Evolutionary conservation across 2,888 invertebrate species (phyloP), one percentile per base, ranked within the genome.

Genomic region (Dioctria rufipes): DNA sequence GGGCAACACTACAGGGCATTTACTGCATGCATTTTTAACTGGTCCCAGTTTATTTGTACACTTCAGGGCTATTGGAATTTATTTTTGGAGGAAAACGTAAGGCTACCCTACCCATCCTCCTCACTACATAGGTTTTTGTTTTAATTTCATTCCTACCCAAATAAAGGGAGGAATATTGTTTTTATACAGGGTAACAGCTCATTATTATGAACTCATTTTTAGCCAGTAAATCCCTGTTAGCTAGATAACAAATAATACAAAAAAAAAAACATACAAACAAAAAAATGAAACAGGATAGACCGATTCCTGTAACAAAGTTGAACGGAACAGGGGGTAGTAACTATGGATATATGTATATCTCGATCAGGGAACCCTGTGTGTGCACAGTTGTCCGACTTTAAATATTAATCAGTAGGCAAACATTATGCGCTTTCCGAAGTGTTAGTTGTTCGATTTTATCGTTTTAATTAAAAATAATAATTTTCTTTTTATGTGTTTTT

Each of bases 401-500:
- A 69, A 69, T 69, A 49, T 69, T 69, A 69, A 69, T 69, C 69
- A 69, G 25, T 25, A 25, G 51, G 3, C 25, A 8, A 73, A 73
- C 60, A 58, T 42, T 60, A 58, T 73, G 60, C 13, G 73, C 40
- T 73, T 73, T 2, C 43, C 60, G 60, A 73, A 60, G 73, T 73
- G 73, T 73, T 73, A 60, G 73, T 60, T 42, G 43, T 8, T 43
- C 42, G 60, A 60, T 75, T 75, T 75, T 60, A 75, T 73, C 60
- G 73, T 40, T 60, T 75, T 75, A 75, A 75, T 75, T 75, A 75
- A 75, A 75, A 75, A 75, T 75, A 75, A 54, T 60, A 6, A 60
- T 75, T 75, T 73, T 25, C 2, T 2, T 25, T 25, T 25, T 25
- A 25, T 25, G 0, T 25, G n/a, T 25, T 25, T 25, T 25, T 25